Evolutionary conservation across 2,888 invertebrate genomes (phyloP), one percentile per base, ranked within the genome.

Genomic region (Harpalus rubripes): DNA sequence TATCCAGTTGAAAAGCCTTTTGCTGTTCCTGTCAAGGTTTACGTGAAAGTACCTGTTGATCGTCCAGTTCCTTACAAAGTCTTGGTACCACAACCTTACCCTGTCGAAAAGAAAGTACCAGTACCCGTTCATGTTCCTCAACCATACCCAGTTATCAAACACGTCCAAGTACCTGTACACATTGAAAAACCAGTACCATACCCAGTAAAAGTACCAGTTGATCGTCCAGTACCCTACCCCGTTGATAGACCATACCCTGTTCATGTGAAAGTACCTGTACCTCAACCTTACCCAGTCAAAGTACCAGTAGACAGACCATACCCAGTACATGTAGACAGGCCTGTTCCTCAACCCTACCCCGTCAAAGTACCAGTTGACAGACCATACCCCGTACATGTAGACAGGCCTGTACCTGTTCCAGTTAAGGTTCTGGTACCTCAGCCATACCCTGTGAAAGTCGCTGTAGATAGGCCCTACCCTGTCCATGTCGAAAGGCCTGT

Each of bases 1-100:
- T 96, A 96, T 91, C 96, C 96, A 61, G 96, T 96, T 59, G 96
- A 96, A 91, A 96, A 95, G 92, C 94, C 94, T 89, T 94, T 96
- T 80, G 95, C 95, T 86, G 94, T 94, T 88, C 95, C 95, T 87
- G 92, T 92, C 15, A 92, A 93, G 86, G 95, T 95, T 82, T 95
- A 94, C 88, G 95, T 96, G 87, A 92, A 93, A 87, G 95, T 95
- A 82, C 95, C 94, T 88, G 95, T 96, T 87, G 95, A 95, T 91
- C 94, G 95, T 90, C 96, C 96, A 85, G 94, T 94, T 90, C 95
- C 96, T 89, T 96, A 96, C 88, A 96, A 96, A 92, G 96, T 96
- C 82, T 92, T 93, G 84, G 96, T 96, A 84, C 95, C 96, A 85
- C 95, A 95, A 88, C 96, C 96, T 87, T 96, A 96, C 92, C 96